These are phyloP conservation scores for Atta colombica DNA, from an alignment of 1,140 invertebrate genomes.

Conservation along the genomic window DNA sequence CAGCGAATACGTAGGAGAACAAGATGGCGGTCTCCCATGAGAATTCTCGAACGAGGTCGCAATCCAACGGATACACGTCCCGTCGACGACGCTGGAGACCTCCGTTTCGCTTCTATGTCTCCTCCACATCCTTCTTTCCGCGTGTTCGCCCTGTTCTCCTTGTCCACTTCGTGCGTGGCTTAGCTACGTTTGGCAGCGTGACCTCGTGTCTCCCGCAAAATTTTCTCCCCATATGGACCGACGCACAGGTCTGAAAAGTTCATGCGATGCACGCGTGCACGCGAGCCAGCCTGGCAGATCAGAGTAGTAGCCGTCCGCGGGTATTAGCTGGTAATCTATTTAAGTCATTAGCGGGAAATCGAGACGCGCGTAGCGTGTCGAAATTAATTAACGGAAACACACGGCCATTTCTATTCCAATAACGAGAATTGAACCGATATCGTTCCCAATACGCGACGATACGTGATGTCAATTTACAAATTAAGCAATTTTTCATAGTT, in stretches of 20 bases:
- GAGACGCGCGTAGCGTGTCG: conserved; percentile 55
- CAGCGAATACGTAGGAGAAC: conserved; percentile 74
- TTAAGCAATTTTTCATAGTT: background rate
- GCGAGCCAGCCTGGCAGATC: conserved; percentile 56
- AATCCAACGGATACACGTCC: conserved; percentile 83
- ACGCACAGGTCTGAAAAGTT: conserved; percentile 66
- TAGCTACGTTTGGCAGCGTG: conserved; percentile 70
- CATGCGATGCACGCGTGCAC: conserved; percentile 53
- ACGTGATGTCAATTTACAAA: conserved; percentile 29
- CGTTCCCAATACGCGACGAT: background rate
- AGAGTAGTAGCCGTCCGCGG: conserved; percentile 71
- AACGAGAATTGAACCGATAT: conserved; percentile 50
- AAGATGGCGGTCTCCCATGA: conserved; percentile 83
- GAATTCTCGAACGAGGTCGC: conserved; percentile 83
- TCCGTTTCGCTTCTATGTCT: conserved; percentile 63
- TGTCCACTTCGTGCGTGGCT: conserved; percentile 75
- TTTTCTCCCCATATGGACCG: conserved; percentile 49
- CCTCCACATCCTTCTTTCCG: conserved; percentile 39
- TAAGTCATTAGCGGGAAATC: conserved; percentile 73
- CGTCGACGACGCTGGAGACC: conserved; percentile 77
- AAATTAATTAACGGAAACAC: conserved; percentile 65
- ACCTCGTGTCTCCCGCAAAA: conserved; percentile 71
- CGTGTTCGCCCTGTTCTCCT: conserved; percentile 39
- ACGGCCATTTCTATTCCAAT: conserved; percentile 52
- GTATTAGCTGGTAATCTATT: conserved; percentile 78